Evolutionary conservation across 1,140 invertebrate genomes (phyloP).

Genomic region (Campoletis sonorensis): DNA sequence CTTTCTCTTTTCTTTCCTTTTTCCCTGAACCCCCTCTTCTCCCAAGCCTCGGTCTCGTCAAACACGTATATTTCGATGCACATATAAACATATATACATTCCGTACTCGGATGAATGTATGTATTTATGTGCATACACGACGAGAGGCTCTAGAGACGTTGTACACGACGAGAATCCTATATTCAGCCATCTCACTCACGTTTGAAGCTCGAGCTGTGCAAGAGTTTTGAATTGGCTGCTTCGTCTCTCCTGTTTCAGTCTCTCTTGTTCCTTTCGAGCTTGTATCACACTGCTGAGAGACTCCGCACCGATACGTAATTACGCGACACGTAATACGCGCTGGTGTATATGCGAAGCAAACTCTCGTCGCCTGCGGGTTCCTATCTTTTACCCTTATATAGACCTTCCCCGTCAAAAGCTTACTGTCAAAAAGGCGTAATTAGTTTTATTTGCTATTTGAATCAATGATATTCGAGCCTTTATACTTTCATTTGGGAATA

Average conservation of each 20-base stretch:
- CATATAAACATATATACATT: background rate
- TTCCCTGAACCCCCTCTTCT: background rate
- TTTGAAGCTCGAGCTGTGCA: background rate
- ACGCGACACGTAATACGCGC: background rate
- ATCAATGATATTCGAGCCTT: background rate
- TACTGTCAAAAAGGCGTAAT: background rate
- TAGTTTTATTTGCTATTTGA: background rate
- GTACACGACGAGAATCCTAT: background rate
- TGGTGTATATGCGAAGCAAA: background rate
- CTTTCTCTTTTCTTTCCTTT: background rate
- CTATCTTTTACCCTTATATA: background rate
- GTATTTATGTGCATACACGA: background rate
- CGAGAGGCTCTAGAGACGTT: constrained; percentile 2
- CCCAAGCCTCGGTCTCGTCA: background rate
- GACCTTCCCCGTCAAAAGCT: background rate
- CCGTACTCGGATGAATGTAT: background rate
- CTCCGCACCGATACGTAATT: background rate
- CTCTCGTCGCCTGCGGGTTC: background rate
- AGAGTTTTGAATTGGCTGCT: background rate
- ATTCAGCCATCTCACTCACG: background rate
- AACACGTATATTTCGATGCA: background rate
- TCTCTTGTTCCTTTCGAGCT: constrained; percentile 6
- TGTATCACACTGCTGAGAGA: background rate
- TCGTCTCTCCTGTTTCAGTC: background rate
- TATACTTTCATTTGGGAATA: too few relatives aligned